Conservation (phyloP, 2,888 invertebrate genomes). For the Habroteleia sp. region DNA sequence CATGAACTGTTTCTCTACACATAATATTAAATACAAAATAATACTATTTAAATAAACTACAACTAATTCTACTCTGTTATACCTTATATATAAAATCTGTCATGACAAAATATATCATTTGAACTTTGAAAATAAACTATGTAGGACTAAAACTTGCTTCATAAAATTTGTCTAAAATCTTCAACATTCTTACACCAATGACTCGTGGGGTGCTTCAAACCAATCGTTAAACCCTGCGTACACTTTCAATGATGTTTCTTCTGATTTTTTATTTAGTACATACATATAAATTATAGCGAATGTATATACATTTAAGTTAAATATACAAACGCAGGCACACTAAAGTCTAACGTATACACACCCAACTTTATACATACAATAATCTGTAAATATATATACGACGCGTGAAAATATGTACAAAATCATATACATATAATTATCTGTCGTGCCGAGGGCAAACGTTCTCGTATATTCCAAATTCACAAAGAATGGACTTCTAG, state of each 20-base stretch:
- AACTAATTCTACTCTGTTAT: too few relatives aligned
- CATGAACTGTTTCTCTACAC: too few relatives aligned
- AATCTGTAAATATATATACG: conserved; percentile 55
- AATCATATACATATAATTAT: conserved; percentile 63
- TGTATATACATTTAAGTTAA: conserved; percentile 58
- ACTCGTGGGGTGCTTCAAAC: conserved; percentile 12
- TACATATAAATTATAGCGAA: conserved; percentile 50
- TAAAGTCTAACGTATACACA: conserved; percentile 63
- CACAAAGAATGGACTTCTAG: conserved; percentile 62
- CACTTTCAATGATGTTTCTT: conserved; percentile 50
- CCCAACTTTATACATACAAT: conserved; percentile 56
- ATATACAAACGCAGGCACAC: conserved; percentile 65
- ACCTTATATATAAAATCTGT: too few relatives aligned
- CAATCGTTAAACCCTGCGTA: not conserved
- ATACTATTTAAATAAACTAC: too few relatives aligned
- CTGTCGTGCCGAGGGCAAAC: conserved; percentile 63
- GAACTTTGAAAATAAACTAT: too few relatives aligned
- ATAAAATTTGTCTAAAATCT: too few relatives aligned
- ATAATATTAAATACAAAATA: too few relatives aligned
- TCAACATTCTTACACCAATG: conserved; percentile 25
- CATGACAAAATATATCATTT: not conserved
- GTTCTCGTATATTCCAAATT: conserved; percentile 62
- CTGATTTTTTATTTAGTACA: conserved; percentile 51
- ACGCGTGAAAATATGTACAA: conserved; percentile 63
- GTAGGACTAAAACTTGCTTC: too few relatives aligned